Percentiles rank a stretch among this genome's conserved stretches.
Conservation (phyloP, 2,888 invertebrate species). For the Hypercompe scribonia region DNA sequence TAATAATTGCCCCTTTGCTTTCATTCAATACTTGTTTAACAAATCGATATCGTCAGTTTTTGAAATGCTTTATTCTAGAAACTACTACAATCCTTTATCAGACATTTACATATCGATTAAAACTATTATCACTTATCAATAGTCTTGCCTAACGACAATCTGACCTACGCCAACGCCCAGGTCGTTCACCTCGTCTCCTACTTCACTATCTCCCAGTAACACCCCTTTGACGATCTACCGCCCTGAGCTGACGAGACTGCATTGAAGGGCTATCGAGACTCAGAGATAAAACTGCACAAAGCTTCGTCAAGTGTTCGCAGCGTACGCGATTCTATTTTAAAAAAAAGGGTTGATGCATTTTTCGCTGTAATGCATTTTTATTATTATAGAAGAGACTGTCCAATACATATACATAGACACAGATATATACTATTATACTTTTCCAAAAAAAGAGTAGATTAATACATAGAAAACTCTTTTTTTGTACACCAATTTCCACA, state of each 20-base stretch:
- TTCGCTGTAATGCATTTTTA: slow-evolving; percentile 46
- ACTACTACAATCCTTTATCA: not conserved
- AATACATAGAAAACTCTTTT: too few species aligned
- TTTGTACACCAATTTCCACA: too few species aligned
- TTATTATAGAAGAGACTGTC: slow-evolving; percentile 21
- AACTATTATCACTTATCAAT: slow-evolving; percentile 17
- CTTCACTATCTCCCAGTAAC: slow-evolving; percentile 45
- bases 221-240: slow-evolving; percentile 50
- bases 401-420: not conserved
- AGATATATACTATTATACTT: not conserved
- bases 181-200: slow-evolving; percentile 53
- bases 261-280: slow-evolving; percentile 60
- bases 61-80: not conserved
- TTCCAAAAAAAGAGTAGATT: not conserved
- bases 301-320: slow-evolving; percentile 67
- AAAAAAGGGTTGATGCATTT: slow-evolving; percentile 69
- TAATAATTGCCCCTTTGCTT: not conserved
- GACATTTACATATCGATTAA: slow-evolving; percentile 24
- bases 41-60: not conserved
- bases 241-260: slow-evolving; percentile 55
- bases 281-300: slow-evolving; percentile 74
- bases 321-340: slow-evolving; percentile 72
- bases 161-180: slow-evolving; percentile 56
- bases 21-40: not conserved
- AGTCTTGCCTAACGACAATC: slow-evolving; percentile 30